Percentiles rank a stretch among this genome's conserved stretches.
These are phyloP conservation scores for Mormyrops attenuatus DNA, from an alignment of 2,797 vertebrate genomes.

Conservation along the genomic window DNA sequence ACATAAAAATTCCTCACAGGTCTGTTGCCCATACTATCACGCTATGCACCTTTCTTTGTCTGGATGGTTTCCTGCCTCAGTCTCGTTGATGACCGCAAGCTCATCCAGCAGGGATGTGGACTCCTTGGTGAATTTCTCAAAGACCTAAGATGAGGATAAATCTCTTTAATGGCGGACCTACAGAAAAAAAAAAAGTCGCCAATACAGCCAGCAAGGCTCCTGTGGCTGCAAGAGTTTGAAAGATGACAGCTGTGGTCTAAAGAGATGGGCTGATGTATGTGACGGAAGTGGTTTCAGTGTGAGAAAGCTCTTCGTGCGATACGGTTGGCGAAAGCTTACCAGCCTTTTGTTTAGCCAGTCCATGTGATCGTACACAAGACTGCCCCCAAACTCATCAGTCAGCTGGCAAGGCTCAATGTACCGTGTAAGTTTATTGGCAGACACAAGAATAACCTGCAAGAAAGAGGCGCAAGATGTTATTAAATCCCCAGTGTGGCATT, in stretches of 20 bases:
- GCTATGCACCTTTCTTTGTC: conserved; percentile 78
- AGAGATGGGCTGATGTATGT: neutral
- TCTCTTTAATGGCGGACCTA: neutral
- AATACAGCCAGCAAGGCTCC: neutral
- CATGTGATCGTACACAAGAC: conserved; percentile 89
- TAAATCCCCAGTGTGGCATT: neutral
- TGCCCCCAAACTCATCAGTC: conserved; percentile 95
- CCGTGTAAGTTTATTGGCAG: conserved; percentile 92
- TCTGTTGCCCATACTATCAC: conserved; percentile 2
- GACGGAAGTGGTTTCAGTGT: neutral
- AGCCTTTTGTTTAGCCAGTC: conserved; percentile 97
- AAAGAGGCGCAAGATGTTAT: neutral
- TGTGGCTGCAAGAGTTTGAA: neutral
- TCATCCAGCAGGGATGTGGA: conserved; percentile 91
- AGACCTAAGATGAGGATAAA: conserved; percentile 65
- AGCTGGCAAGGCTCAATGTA: conserved; percentile 95
- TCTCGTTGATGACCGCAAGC: conserved; percentile 87
- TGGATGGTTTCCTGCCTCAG: conserved; percentile 79
- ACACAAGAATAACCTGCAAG: conserved; percentile 93
- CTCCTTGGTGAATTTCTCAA: conserved; percentile 97
- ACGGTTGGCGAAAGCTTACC: conserved; percentile 57
- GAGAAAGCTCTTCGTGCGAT: neutral
- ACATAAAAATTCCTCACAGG: neutral
- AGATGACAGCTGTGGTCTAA: neutral
- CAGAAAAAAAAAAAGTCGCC: neutral